Evolutionary conservation across 92 coral and sea anemone species (phyloP).

Genomic region (Pocillopora grandis): DNA sequence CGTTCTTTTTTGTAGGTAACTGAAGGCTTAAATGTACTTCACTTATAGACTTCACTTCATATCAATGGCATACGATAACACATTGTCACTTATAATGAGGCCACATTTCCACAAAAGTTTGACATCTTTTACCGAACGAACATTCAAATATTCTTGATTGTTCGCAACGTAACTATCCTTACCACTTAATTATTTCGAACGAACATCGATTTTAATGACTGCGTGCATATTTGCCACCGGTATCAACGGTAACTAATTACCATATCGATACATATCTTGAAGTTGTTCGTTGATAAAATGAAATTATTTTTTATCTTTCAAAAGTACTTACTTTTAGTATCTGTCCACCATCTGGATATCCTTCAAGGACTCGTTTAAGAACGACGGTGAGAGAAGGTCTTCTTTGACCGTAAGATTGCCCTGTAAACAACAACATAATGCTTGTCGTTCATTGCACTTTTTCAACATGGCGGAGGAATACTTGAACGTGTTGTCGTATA

Average conservation of each 20-base stretch:
- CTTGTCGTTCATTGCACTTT: background rate
- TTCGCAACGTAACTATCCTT: no score
- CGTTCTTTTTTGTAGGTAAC: no score
- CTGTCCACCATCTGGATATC: conserved; percentile 91
- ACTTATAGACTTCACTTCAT: no score
- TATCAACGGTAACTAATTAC: background rate
- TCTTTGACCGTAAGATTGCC: conserved; percentile 88
- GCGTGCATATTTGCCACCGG: background rate
- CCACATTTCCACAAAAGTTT: no score
- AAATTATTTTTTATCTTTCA: background rate
- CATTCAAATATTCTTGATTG: no score
- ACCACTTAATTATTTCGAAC: no score
- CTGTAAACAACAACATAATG: conserved; percentile 32
- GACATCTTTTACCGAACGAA: no score
- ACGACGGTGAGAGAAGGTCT: conserved; percentile 82
- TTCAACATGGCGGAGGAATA: conserved; percentile 28
- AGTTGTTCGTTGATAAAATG: background rate
- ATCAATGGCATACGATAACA: no score
- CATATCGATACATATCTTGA: conserved; percentile 1
- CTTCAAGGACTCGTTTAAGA: conserved; percentile 77
- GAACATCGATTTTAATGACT: no score
- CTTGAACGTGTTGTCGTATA: background rate
- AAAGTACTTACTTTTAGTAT: conserved; percentile 63
- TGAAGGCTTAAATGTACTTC: no score
- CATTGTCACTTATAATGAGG: no score